These are phyloP conservation scores for Philonicus albiceps DNA, from an alignment of 2,888 invertebrate genomes.

Conservation along the genomic window DNA sequence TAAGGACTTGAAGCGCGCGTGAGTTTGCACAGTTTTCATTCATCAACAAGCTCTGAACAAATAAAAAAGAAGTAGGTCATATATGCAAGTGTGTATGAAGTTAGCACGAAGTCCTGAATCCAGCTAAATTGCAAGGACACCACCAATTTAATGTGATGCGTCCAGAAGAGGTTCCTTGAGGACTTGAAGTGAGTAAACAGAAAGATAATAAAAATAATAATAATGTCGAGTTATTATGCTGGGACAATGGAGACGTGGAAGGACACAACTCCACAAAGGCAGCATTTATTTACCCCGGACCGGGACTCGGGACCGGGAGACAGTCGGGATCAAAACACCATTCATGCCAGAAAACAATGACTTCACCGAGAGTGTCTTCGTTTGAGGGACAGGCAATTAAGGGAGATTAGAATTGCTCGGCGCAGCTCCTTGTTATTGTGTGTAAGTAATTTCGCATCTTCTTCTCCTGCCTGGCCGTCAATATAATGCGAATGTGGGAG, in stretches of 20 bases:
- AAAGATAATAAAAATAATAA: neutral
- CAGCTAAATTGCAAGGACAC: neutral
- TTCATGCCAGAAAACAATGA: slow-evolving; percentile 8
- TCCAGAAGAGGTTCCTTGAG: neutral
- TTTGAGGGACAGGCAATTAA: neutral
- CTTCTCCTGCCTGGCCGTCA: neutral
- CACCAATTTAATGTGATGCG: neutral
- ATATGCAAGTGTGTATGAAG: neutral
- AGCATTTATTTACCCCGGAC: neutral
- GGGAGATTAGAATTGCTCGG: slow-evolving; percentile 8
- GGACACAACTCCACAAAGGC: neutral
- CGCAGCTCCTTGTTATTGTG: neutral
- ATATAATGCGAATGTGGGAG: neutral
- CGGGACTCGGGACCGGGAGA: neutral
- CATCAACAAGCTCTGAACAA: neutral
- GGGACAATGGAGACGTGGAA: neutral
- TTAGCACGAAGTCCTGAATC: neutral
- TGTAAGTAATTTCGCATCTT: neutral
- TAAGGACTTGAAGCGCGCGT: neutral
- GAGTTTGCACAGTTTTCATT: neutral
- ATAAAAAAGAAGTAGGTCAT: neutral
- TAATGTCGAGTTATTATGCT: neutral
- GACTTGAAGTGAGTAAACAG: neutral
- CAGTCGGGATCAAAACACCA: neutral
- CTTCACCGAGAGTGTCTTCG: neutral